Conservation (phyloP, 2,888 invertebrate species). For the Drosophila maculinotata region DNA sequence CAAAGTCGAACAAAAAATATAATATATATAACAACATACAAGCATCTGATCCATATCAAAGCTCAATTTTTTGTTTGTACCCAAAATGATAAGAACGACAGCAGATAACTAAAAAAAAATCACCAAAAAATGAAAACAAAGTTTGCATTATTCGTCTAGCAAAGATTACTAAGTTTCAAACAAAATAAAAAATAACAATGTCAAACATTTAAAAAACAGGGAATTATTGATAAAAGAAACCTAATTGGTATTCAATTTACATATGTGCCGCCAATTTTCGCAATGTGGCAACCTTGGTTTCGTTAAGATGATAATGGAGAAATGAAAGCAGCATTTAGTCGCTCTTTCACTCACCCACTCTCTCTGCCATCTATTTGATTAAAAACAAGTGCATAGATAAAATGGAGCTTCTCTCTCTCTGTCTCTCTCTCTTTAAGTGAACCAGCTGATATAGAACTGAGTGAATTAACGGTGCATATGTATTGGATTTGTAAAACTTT, state of each 20-base stretch:
- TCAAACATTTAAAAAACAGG: neutral
- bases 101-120: conserved; percentile 27
- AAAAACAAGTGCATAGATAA: conserved; percentile 12
- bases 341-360: neutral
- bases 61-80: conserved; percentile 34
- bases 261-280: conserved; percentile 1
- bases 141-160: neutral
- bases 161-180: neutral
- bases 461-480: conserved; percentile 7
- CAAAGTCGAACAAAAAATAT: conserved; percentile 44
- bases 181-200: neutral
- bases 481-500: conserved; percentile 8
- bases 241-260: conserved; percentile 7
- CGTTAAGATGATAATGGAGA: conserved; percentile 22
- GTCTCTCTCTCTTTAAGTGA: neutral
- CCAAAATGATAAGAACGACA: conserved; percentile 40
- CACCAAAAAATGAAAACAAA: neutral
- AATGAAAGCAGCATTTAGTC: conserved; percentile 32
- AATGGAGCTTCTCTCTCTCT: conserved; percentile 3
- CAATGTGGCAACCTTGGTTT: conserved; percentile 45
- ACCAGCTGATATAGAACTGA: conserved; percentile 26
- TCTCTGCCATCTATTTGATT: conserved; percentile 3
- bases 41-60: conserved; percentile 44
- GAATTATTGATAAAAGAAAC: neutral
- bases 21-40: neutral